Percentiles rank a stretch among this genome's conserved stretches.
Conservation (phyloP, 2,113 vertebrate genomes). For the Notarius quadriscutis region DNA sequence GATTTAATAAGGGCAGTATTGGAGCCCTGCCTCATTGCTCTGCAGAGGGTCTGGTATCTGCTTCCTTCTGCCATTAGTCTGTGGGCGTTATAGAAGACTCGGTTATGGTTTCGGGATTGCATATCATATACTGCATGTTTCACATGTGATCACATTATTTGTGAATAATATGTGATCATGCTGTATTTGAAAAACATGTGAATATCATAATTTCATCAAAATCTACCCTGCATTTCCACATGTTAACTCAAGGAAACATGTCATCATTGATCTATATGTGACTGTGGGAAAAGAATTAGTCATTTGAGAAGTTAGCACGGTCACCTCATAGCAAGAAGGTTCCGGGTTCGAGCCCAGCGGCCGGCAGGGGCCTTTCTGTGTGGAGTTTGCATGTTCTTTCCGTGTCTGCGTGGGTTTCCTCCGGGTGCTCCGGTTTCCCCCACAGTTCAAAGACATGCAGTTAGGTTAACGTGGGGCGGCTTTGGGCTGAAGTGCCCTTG, state of each 20-base stretch:
- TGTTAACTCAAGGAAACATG: not conserved
- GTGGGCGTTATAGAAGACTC: not conserved
- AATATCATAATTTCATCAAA: not conserved
- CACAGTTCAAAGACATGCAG: no score
- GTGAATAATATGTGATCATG: not conserved
- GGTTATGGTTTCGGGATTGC: not conserved
- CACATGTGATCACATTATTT: not conserved
- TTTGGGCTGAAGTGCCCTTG: no score
- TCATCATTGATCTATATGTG: not conserved
- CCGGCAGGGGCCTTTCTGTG: no score
- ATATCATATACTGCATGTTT: not conserved
- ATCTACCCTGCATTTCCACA: not conserved
- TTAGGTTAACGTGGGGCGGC: no score
- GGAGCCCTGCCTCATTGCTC: conserved; percentile 23
- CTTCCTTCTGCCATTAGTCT: not conserved
- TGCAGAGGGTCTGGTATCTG: conserved; percentile 20
- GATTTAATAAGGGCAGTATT: conserved; percentile 32
- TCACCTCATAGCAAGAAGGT: no score
- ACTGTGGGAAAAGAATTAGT: not conserved
- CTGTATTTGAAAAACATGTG: not conserved
- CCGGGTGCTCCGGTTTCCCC: no score
- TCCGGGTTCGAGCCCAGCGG: no score
- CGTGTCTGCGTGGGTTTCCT: no score
- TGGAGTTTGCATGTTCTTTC: no score
- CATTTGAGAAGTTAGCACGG: not conserved